A percentile compares a stretch with the other conserved stretches of the same genome.
These are phyloP conservation scores for Sceloporus tristichus DNA, from an alignment of 2,113 vertebrate genomes.

Conservation along the genomic window DNA sequence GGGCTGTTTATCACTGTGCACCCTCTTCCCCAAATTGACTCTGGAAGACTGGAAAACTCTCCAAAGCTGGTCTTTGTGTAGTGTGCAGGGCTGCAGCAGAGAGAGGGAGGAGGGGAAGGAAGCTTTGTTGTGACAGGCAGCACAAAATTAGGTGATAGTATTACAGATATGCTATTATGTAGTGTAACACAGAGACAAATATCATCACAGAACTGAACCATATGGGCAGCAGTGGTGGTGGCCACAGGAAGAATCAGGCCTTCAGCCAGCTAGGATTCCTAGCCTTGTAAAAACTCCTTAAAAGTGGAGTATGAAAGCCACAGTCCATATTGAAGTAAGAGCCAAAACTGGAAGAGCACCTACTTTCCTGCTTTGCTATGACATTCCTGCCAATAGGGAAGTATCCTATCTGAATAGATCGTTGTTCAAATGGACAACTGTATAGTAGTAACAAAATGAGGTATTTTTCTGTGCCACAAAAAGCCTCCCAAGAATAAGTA, in stretches of 20 bases:
- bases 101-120: not conserved
- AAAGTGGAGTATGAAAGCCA: not conserved
- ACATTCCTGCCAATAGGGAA: slow-evolving; percentile 40
- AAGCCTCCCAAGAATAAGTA: slow-evolving; percentile 50
- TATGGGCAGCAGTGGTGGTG: not conserved
- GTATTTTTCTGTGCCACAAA: slow-evolving; percentile 64
- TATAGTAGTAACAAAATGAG: slow-evolving; percentile 62
- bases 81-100: not conserved
- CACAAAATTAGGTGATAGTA: not conserved
- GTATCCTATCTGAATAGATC: slow-evolving; percentile 63
- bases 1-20: not conserved
- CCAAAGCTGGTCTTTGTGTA: not conserved
- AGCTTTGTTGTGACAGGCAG: not conserved
- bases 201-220: not conserved
- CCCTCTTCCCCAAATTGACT: not conserved
- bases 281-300: not conserved
- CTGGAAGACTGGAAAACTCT: not conserved
- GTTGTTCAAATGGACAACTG: slow-evolving; percentile 62
- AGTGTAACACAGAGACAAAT: not conserved
- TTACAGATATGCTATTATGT: not conserved
- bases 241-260: not conserved
- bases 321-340: not conserved
- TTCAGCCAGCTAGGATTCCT: not conserved
- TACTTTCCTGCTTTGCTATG: not conserved
- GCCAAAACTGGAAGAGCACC: not conserved